Evolutionary conservation across 2,113 vertebrate species (phyloP).

Genomic region (Heterotilapia buettikoferi): DNA sequence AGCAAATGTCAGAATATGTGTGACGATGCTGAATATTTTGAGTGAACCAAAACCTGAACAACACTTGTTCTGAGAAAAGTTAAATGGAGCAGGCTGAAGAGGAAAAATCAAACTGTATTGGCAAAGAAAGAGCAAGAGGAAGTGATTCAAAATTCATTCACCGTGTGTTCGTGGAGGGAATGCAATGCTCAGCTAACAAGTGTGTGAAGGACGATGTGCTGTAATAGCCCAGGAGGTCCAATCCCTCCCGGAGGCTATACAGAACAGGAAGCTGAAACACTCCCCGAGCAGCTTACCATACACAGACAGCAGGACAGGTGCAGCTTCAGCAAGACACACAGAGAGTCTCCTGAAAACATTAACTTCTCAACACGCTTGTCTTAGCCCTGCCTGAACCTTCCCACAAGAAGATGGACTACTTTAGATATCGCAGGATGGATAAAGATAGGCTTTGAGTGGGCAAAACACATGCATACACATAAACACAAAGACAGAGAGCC

Average conservation of each 20-base stretch:
- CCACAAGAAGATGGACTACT: background rate
- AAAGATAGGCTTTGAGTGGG: constrained; percentile 59
- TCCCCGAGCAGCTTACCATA: background rate
- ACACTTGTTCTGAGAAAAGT: background rate
- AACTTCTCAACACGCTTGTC: background rate
- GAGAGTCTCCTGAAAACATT: background rate
- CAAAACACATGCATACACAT: constrained; percentile 23
- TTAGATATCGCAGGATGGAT: constrained; percentile 25
- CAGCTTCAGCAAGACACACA: background rate
- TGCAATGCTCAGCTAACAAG: constrained; percentile 11
- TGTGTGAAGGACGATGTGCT: background rate
- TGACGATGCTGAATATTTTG: background rate
- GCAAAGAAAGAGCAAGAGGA: background rate
- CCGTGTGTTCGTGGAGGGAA: background rate
- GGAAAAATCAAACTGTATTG: background rate
- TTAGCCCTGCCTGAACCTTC: constrained; percentile 6
- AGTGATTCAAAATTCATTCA: background rate
- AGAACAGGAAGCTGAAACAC: background rate
- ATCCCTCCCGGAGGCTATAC: background rate
- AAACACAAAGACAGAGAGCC: background rate
- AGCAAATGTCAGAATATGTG: background rate
- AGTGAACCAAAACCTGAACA: background rate
- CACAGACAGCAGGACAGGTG: background rate
- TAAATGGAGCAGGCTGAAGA: background rate
- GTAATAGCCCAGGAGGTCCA: constrained; percentile 15